Evolutionary conservation across 2,113 vertebrate genomes (phyloP), one percentile per base, ranked within the genome.

Genomic region (Lycocorax pyrrhopterus): DNA sequence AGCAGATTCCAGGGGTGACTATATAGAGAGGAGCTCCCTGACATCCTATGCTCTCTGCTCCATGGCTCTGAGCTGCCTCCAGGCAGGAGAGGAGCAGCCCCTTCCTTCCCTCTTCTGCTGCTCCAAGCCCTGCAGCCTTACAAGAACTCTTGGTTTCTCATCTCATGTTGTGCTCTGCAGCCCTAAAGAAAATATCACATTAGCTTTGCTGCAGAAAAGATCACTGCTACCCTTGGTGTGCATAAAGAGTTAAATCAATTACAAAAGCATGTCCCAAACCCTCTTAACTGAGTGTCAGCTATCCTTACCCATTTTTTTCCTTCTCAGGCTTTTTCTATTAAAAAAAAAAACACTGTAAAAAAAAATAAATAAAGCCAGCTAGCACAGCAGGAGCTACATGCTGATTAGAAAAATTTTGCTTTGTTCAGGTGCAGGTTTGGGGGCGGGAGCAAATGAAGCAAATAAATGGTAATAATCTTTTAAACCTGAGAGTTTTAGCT

Each of bases 401-500:
- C 84, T 77, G 89, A 97, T 91, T 87, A 95, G 67, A 76, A 94
- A 95, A 94, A 66, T 53, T 78, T 86, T 86, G 73, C 79, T 96
- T 94, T 94, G 77, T 35, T 68, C 53, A 83, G 49, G 62, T 62
- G 43, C 46, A 78, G 71, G 55, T 69, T 75, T 64, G n/a, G 53
- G 44, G 63, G 51, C 0, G 0, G 51, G 4, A 94, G 78, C 29
- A 91, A 96, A 89, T 85, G 74, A 94, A 94, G 95, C 87, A 96
- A 96, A 94, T 94, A 96, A 96, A 96, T 52, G 39, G 84, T 80
- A 96, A 89, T 96, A 96, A 94, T 94, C 93, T 91, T 94, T 94
- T 96, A 96, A 95, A 97, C 69, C 77, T 87, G 62, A 87, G 89
- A 94, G 77, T 87, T 91, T 93, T 94, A 95, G 91, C 84, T 87